These are phyloP conservation scores for Herpailurus yagouaroundi DNA, from an alignment of 2,113 vertebrate genomes.

Conservation along the genomic window DNA sequence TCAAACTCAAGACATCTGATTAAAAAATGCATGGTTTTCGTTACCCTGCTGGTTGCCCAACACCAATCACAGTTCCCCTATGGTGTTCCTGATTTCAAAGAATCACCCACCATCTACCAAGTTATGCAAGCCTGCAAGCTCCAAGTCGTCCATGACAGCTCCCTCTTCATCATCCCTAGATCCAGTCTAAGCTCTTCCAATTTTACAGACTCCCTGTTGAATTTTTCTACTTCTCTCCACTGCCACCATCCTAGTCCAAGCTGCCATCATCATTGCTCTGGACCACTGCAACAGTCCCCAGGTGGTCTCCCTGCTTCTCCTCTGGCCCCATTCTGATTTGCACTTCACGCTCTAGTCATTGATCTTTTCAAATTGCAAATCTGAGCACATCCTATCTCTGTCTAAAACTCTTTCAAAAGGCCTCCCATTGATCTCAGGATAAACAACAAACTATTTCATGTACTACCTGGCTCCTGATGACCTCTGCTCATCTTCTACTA, in stretches of 20 bases:
- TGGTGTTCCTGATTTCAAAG: background rate
- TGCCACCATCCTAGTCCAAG: background rate
- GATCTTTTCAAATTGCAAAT: slow-evolving; percentile 1
- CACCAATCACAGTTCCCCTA: background rate
- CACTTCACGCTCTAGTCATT: background rate
- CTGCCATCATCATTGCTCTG: background rate
- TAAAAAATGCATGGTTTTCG: background rate
- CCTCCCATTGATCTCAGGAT: background rate
- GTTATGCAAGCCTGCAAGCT: slow-evolving; percentile 15
- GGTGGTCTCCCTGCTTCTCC: background rate
- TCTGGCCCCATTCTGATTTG: background rate
- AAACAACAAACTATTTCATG: background rate
- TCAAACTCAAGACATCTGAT: background rate
- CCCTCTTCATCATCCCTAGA: background rate
- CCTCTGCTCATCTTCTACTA: background rate
- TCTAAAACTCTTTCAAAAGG: background rate
- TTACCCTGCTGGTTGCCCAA: background rate
- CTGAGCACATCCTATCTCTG: background rate
- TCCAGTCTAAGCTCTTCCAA: background rate
- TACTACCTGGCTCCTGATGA: background rate
- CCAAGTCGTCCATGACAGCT: background rate
- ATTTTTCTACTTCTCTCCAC: background rate
- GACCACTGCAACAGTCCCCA: background rate
- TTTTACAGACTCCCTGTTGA: background rate
- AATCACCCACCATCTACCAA: background rate